These are phyloP conservation scores for Hydriomena furcata DNA, from an alignment of 2,888 invertebrate genomes.

Conservation along the genomic window DNA sequence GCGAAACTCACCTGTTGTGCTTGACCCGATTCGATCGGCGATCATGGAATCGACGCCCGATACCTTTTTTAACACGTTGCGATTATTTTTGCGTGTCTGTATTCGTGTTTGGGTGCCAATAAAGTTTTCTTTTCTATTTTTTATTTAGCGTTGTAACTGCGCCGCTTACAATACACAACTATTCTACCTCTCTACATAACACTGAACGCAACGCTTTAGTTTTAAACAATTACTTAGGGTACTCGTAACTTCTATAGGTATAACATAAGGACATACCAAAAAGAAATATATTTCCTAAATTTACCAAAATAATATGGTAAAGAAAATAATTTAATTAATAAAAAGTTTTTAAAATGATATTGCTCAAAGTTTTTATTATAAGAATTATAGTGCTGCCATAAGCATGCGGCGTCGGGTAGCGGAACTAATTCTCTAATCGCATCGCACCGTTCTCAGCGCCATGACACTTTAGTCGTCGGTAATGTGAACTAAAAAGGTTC, in stretches of 20 bases:
- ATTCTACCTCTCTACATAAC: background rate
- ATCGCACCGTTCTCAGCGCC: slow-evolving; percentile 59
- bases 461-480: slow-evolving; percentile 44
- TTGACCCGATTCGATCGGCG: slow-evolving; percentile 80
- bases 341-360: slow-evolving; percentile 3
- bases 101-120: slow-evolving; percentile 29
- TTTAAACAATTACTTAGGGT: too few species aligned
- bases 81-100: slow-evolving; percentile 42
- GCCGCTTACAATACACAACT: background rate
- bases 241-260: too few species aligned
- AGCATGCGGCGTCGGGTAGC: slow-evolving; percentile 69
- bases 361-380: too few species aligned
- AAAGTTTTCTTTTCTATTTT: slow-evolving; percentile 28
- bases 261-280: too few species aligned
- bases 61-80: slow-evolving; percentile 58
- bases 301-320: too few species aligned
- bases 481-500: slow-evolving; percentile 72
- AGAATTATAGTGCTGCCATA: slow-evolving; percentile 58
- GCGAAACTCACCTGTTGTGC: slow-evolving; percentile 82
- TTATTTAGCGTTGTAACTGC: slow-evolving; percentile 11
- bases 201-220: background rate
- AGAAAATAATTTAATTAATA: background rate
- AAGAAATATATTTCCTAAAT: too few species aligned
- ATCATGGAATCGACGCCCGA: slow-evolving; percentile 77
- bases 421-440: slow-evolving; percentile 56